A percentile compares a stretch with the other conserved stretches of the same genome.
Evolutionary conservation across 2,888 invertebrate genomes (phyloP).

Genomic region (Trachelus tabidus): DNA sequence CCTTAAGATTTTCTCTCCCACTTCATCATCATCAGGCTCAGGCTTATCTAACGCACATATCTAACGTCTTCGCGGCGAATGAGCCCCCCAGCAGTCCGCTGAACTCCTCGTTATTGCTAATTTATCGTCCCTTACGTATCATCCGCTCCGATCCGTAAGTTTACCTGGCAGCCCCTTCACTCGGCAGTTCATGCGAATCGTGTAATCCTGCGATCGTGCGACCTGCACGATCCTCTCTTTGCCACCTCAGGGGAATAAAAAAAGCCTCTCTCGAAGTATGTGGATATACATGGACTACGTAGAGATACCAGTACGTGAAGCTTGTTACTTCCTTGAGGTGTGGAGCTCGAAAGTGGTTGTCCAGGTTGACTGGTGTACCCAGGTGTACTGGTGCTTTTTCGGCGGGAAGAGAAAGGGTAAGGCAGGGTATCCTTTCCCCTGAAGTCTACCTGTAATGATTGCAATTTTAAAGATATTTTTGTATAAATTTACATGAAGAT

Average conservation of each 20-base stretch:
- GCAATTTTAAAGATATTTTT: not conserved
- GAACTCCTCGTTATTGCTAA: constrained; percentile 1
- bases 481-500: not conserved
- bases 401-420: not conserved
- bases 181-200: not conserved
- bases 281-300: not conserved
- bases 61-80: not conserved
- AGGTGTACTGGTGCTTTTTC: not conserved
- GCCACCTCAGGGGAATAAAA: not conserved
- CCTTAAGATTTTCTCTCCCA: constrained; percentile 23
- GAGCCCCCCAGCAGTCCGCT: not conserved
- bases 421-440: not conserved
- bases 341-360: constrained; percentile 4
- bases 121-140: not conserved
- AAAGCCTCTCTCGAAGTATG: not conserved
- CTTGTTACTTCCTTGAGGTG: constrained; percentile 2
- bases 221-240: not conserved
- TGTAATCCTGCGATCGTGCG: not conserved
- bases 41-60: constrained; percentile 1
- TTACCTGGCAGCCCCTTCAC: not conserved
- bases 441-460: not conserved
- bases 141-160: not conserved
- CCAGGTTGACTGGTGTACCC: not conserved
- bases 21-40: not conserved
- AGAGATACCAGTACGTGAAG: not conserved